phyloP scores from a whole-genome alignment of 1,140 invertebrate genomes.

The Cryptotermes secundus region DNA sequence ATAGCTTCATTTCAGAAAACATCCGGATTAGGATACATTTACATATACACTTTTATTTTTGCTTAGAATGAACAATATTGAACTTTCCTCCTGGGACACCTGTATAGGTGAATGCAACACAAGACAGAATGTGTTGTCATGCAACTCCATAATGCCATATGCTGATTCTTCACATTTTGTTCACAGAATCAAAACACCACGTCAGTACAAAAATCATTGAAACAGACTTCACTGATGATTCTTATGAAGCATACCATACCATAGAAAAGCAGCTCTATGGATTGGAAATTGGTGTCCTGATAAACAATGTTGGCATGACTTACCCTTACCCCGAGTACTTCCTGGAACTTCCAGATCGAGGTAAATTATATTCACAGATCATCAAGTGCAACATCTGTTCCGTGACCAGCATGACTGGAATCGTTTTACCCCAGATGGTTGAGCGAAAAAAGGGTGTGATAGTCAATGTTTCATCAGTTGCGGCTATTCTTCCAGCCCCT shows the following conservation, averaged over 20 bases:
- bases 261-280: conserved; percentile 74
- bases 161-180: not conserved
- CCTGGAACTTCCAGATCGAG: conserved; percentile 61
- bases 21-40: too few relatives aligned
- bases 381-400: conserved; percentile 62
- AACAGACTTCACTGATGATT: conserved; percentile 76
- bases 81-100: too few relatives aligned
- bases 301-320: conserved; percentile 95
- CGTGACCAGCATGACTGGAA: conserved; percentile 62
- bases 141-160: not conserved
- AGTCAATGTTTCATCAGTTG: conserved; percentile 88
- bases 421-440: conserved; percentile 88
- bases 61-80: too few relatives aligned
- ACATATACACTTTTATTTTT: too few relatives aligned
- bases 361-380: conserved; percentile 48
- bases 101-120: too few relatives aligned
- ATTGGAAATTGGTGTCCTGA: conserved; percentile 85
- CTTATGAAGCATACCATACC: conserved; percentile 68
- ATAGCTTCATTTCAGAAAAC: too few relatives aligned
- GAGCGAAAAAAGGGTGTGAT: conserved; percentile 80
- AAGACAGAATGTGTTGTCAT: too few relatives aligned
- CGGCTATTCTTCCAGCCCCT: conserved; percentile 77
- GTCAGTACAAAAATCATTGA: conserved; percentile 81
- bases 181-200: conserved; percentile 64
- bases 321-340: conserved; percentile 88